A percentile compares a stretch with the other conserved stretches of the same genome.
Evolutionary conservation across 2,797 vertebrate species (phyloP).

Genomic region (Labroides dimidiatus): DNA sequence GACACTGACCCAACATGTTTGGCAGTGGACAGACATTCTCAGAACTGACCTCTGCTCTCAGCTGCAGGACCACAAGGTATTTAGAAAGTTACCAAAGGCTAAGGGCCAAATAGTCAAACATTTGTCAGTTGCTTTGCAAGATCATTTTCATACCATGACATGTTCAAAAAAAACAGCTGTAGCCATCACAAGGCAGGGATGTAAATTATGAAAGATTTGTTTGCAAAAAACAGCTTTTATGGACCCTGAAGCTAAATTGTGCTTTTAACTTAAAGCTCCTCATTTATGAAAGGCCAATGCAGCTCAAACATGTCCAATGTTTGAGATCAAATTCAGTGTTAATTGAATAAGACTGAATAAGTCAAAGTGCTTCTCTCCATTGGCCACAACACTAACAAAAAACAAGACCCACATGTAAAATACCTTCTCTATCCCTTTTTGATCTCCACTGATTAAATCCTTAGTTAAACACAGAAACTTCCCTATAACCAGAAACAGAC

Average conservation of each 20-base stretch:
- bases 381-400: too few relatives aligned
- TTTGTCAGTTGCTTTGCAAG: conserved; percentile 27
- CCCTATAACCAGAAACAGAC: conserved; percentile 2
- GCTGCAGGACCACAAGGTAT: conserved; percentile 23
- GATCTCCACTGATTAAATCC: not conserved
- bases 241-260: not conserved
- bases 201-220: conserved; percentile 4
- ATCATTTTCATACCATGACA: conserved; percentile 27
- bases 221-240: not conserved
- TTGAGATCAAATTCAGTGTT: conserved; percentile 1
- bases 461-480: not conserved
- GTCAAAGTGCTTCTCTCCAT: not conserved
- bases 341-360: not conserved
- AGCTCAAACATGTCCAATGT: not conserved
- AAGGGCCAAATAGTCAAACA: conserved; percentile 17
- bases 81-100: conserved; percentile 10
- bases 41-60: not conserved
- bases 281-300: not conserved
- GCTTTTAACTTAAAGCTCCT: not conserved
- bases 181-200: conserved; percentile 3
- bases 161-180: not conserved
- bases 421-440: not conserved
- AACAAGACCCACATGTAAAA: not conserved
- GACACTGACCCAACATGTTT: not conserved
- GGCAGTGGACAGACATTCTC: not conserved